phyloP scores from a whole-genome alignment of 1,140 invertebrate genomes.

The Ips nitidus region DNA sequence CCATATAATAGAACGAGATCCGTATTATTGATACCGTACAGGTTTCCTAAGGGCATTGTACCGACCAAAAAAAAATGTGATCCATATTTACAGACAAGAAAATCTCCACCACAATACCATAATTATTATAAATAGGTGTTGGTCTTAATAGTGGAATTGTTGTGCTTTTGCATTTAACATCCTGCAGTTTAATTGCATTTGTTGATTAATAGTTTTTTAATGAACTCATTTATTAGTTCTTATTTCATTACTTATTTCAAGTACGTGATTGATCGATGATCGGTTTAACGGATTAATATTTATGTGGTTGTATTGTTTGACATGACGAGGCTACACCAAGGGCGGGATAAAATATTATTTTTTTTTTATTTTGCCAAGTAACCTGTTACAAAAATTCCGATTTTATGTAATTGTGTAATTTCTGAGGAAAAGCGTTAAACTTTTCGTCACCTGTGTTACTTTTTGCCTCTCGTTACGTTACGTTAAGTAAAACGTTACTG shows the following conservation, averaged over 20 bases:
- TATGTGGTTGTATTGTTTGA: too few species aligned
- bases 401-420: too few species aligned
- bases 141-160: not conserved
- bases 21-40: constrained; percentile 35
- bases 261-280: constrained; percentile 10
- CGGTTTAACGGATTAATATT: too few species aligned
- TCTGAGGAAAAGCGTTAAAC: too few species aligned
- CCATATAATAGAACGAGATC: constrained; percentile 42
- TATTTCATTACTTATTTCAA: constrained; percentile 14
- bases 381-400: too few species aligned
- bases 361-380: too few species aligned
- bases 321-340: too few species aligned
- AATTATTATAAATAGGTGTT: not conserved
- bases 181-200: constrained; percentile 15
- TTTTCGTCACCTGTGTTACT: too few species aligned
- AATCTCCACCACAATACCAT: not conserved
- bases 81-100: not conserved
- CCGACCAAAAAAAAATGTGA: not conserved
- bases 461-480: too few species aligned
- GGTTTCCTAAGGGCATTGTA: constrained; percentile 19
- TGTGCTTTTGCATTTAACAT: constrained; percentile 7
- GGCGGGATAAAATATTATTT: too few species aligned
- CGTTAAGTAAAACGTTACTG: too few species aligned
- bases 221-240: constrained; percentile 18
- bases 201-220: constrained; percentile 20